Base-by-base conservation (phyloP, 2,113 vertebrate genomes). In the Erpornis zantholeuca region DNA sequence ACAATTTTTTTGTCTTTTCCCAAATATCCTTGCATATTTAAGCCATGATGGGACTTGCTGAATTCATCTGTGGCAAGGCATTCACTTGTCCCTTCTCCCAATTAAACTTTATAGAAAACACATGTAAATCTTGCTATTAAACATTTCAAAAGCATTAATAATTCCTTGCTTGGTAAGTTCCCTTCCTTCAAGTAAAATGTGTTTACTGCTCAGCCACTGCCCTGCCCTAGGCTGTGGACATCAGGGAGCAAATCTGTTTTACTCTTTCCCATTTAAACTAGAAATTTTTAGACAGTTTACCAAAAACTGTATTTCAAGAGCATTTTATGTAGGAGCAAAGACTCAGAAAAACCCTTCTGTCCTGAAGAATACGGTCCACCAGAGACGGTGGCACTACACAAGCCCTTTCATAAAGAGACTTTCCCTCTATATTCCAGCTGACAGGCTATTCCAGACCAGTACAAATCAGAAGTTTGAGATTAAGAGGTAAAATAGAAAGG, bases 1-100 rank as follows among this genome's bases (percentile, higher is more conserved):
- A 71, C 29, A 66, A 17, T 3, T 28, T 90, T 90, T 56, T 36
- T 63, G 16, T 63, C 23, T 77, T 96, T 95, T 95, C 93, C 59
- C 91, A 96, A 96, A 95, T 87, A 94, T n/a, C 24, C 77, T 95
- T 94, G 54, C 59, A 84, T 96, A 96, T 94, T 95, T 96, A 96
- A 94, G 91, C 68, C 19, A 56, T 59, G 60, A 93, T 80, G 65
- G 53, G 29, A 60, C 73, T 94, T 92, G n/a, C 57, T 96, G 71
- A 92, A 93, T 97, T 96, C 9, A 86, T 90, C 76, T 71, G 53
- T 72, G 50, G 70, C 54, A 93, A 87, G 56, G 29, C 47, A 89
- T 84, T 93, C 8, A 22, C 75, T 88, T 76, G 61, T 68, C 69
- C 28, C 5, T 82, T 92, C 78, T 96, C 53, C 40, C 54, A 89